A percentile compares a stretch with the other conserved stretches of the same genome.
Evolutionary conservation across 2,888 invertebrate genomes (phyloP).

Genomic region (Thymelicus lineola): DNA sequence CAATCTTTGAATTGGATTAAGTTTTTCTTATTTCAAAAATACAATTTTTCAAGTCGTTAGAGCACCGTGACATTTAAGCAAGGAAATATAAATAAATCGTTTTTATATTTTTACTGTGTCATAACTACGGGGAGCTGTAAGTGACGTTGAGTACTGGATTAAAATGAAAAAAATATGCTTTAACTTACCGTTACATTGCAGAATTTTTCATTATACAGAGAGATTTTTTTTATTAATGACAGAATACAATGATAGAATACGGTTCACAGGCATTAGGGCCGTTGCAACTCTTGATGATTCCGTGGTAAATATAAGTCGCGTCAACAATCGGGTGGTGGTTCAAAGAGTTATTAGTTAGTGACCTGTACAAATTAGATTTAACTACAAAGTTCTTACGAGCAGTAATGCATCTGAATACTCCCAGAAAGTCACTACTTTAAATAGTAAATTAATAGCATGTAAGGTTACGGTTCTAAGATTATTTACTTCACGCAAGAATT

Average conservation of each 20-base stretch:
- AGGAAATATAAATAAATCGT: conserved; percentile 1
- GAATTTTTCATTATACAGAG: conserved; percentile 39
- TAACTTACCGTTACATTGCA: conserved; percentile 43
- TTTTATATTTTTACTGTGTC: conserved; percentile 3
- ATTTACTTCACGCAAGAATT: too few species aligned
- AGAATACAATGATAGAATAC: not conserved
- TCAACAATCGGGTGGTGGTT: too few species aligned
- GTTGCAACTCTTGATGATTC: too few species aligned
- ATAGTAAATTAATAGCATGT: too few species aligned
- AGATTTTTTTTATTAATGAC: not conserved
- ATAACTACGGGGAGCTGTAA: conserved; percentile 5
- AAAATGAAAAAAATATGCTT: conserved; percentile 43
- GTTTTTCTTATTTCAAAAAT: conserved; percentile 2
- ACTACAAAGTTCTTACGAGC: too few species aligned
- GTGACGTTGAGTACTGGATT: conserved; percentile 23
- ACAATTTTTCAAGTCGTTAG: not conserved
- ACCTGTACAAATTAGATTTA: too few species aligned
- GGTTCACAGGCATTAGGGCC: too few species aligned
- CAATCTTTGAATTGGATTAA: conserved; percentile 4
- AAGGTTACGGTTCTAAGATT: too few species aligned
- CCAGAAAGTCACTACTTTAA: too few species aligned
- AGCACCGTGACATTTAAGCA: not conserved
- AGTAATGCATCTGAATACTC: too few species aligned
- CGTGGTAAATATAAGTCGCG: too few species aligned
- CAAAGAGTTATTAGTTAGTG: too few species aligned